Evolutionary conservation across 37 sponge, comb jelly and placozoan genomes (phyloP).

Genomic region (Halichondria panicea): DNA sequence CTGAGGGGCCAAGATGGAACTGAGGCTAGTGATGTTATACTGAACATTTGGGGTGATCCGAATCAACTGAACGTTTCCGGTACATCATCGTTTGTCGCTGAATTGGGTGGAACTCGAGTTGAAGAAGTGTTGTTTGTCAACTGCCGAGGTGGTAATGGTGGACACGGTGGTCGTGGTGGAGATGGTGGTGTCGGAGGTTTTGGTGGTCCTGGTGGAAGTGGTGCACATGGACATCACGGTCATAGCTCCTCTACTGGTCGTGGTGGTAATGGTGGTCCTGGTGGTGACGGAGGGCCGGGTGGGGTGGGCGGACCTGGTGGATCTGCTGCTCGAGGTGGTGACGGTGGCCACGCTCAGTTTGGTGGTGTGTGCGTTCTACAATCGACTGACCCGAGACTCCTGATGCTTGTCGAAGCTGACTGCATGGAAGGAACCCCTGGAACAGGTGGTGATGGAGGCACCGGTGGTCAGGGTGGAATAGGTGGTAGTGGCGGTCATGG

Average conservation of each 20-base stretch:
- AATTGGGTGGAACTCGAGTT: conserved; percentile 55
- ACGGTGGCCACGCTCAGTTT: conserved; percentile 65
- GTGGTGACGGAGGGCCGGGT: conserved; percentile 78
- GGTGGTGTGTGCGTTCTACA: conserved; percentile 65
- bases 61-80: conserved; percentile 55
- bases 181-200: conserved; percentile 72
- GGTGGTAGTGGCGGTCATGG: conserved; percentile 68
- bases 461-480: conserved; percentile 57
- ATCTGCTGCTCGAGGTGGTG: conserved; percentile 60
- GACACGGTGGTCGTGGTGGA: conserved; percentile 77
- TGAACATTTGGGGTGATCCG: conserved; percentile 56
- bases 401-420: conserved; percentile 72
- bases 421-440: conserved; percentile 54
- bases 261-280: conserved; percentile 76
- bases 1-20: conserved; percentile 58
- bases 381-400: conserved; percentile 44
- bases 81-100: conserved; percentile 23
- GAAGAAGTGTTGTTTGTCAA: conserved; percentile 71
- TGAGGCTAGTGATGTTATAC: conserved; percentile 72
- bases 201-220: conserved; percentile 67
- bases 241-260: conserved; percentile 29
- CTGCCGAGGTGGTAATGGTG: conserved; percentile 79
- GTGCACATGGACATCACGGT: conserved; percentile 51
- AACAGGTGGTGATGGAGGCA: conserved; percentile 44
- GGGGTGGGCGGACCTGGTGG: conserved; percentile 78